phyloP scores from a whole-genome alignment of 2,888 invertebrate genomes.

The Ormyrus thymus region DNA sequence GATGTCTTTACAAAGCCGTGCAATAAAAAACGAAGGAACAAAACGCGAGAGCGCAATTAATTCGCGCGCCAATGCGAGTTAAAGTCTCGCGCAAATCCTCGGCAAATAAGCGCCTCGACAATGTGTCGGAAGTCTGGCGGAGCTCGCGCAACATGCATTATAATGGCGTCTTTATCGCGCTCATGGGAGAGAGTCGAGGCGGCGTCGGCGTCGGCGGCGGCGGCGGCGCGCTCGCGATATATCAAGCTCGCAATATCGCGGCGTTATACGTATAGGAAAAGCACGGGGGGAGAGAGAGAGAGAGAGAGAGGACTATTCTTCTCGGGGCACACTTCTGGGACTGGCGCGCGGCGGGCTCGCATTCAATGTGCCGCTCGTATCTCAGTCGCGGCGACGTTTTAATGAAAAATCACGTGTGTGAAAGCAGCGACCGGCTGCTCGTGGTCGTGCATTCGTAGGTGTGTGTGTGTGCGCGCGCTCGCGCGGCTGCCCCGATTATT shows the following conservation, averaged over 20 bases:
- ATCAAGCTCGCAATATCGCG: slow-evolving; percentile 67
- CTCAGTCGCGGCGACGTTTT: slow-evolving; percentile 73
- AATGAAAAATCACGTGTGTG: slow-evolving; percentile 73
- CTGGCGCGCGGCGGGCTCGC: slow-evolving; percentile 54
- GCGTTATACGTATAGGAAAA: slow-evolving; percentile 49
- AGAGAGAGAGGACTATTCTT: slow-evolving; percentile 48
- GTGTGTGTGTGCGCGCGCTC: not conserved
- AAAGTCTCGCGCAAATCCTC: not conserved
- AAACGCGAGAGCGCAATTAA: too few species aligned
- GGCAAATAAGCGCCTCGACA: slow-evolving; percentile 12
- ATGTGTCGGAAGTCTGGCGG: slow-evolving; percentile 34
- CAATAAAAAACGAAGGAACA: too few species aligned
- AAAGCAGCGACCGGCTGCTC: slow-evolving; percentile 56
- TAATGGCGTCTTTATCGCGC: slow-evolving; percentile 70
- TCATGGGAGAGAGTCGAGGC: slow-evolving; percentile 64
- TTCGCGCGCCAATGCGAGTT: not conserved
- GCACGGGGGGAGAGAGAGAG: too few species aligned
- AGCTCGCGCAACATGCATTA: slow-evolving; percentile 32
- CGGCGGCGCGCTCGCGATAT: slow-evolving; percentile 60
- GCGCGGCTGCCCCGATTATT: not conserved
- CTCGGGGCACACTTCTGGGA: slow-evolving; percentile 50
- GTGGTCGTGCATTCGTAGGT: not conserved
- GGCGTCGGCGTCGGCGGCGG: not conserved
- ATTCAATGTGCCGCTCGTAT: slow-evolving; percentile 74
- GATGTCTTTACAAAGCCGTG: too few species aligned